A percentile compares a stretch with the other conserved stretches of the same genome.
These are phyloP conservation scores for Zaprionus obscuricornis DNA, from an alignment of 2,888 invertebrate species.

Conservation along the genomic window DNA sequence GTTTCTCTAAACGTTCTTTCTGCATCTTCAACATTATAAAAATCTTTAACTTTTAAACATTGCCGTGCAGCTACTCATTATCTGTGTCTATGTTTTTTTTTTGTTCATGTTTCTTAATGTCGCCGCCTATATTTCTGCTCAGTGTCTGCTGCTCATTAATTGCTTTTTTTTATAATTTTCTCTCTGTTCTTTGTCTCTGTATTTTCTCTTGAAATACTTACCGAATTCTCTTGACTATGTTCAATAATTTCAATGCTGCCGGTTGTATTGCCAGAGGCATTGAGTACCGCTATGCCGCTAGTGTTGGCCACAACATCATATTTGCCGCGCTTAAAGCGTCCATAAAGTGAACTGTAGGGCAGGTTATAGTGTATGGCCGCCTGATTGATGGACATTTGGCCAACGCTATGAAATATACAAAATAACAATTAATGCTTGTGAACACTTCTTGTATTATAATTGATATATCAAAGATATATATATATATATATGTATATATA, in stretches of 20 bases:
- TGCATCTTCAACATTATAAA: too few species aligned
- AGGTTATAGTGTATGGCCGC: constrained; percentile 96
- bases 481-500: too few species aligned
- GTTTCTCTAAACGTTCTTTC: too few species aligned
- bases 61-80: too few species aligned
- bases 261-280: constrained; percentile 81
- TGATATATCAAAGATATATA: too few species aligned
- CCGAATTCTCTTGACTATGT: constrained; percentile 84
- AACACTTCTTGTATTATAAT: too few species aligned
- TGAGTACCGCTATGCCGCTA: constrained; percentile 80
- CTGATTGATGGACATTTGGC: constrained; percentile 97
- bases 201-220: constrained; percentile 60
- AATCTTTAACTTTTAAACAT: too few species aligned
- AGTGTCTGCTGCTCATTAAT: not conserved
- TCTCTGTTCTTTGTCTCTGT: not conserved
- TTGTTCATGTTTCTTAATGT: too few species aligned
- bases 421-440: constrained; percentile 35
- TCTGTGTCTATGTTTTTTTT: too few species aligned
- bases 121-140: too few species aligned
- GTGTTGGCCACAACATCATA: constrained; percentile 86
- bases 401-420: constrained; percentile 87
- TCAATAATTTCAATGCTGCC: constrained; percentile 83
- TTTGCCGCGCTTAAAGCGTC: constrained; percentile 94
- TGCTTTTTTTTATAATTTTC: not conserved
- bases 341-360: constrained; percentile 95